These are phyloP conservation scores for Psittacula derbiana DNA, from an alignment of 2,797 vertebrate genomes.

Conservation along the genomic window DNA sequence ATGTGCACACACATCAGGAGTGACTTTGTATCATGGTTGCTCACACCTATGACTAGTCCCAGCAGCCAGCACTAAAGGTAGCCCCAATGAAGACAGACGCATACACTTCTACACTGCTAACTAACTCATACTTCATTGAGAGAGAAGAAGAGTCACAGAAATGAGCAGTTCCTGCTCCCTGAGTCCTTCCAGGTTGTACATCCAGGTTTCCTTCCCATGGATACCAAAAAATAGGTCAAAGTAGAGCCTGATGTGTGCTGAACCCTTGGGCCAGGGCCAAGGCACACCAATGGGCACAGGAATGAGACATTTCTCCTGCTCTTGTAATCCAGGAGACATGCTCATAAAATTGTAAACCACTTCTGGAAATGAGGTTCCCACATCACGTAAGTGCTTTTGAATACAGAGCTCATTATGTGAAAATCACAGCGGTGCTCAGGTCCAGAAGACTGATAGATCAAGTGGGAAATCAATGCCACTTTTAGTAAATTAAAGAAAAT, in stretches of 20 bases:
- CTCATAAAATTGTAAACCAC: not conserved
- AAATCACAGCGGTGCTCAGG: not conserved
- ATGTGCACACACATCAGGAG: not conserved
- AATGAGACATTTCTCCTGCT: not conserved
- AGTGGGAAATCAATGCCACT: not conserved
- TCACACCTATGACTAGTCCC: not conserved
- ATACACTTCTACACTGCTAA: not conserved
- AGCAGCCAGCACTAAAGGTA: not conserved
- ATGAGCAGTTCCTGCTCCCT: not conserved
- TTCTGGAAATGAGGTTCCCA: not conserved
- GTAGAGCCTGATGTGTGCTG: not conserved
- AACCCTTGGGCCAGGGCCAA: not conserved
- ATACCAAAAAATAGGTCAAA: accelerated
- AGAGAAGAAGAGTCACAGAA: not conserved
- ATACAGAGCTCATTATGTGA: not conserved
- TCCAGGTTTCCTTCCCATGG: not conserved
- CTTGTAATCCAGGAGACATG: accelerated
- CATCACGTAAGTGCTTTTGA: not conserved
- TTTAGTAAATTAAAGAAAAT: not conserved
- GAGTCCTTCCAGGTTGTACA: not conserved
- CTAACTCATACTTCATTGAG: not conserved
- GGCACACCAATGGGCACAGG: not conserved
- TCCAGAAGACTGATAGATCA: not conserved
- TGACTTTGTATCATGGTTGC: accelerated
- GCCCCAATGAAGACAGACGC: not conserved